Conservation (phyloP, 2,797 vertebrate species). For the Ceyx erithaca region DNA sequence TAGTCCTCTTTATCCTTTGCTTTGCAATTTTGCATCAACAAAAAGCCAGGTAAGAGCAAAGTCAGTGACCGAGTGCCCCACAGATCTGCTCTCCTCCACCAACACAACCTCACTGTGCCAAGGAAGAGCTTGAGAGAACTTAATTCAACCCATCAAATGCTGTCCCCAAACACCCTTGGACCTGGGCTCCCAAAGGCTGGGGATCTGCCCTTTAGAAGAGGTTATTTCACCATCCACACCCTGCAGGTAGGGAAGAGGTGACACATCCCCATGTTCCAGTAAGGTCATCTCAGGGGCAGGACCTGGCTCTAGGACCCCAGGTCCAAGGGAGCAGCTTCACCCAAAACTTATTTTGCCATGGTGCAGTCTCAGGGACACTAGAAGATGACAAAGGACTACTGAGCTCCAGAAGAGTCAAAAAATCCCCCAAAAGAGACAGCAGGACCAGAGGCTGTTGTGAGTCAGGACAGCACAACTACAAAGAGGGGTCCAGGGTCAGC, state of each 20-base stretch:
- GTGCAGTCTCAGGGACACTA: not conserved
- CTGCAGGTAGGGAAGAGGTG: not conserved
- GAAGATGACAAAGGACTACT: not conserved
- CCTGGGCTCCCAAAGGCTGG: not conserved
- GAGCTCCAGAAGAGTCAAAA: not conserved
- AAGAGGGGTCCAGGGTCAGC: not conserved
- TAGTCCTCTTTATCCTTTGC: not conserved
- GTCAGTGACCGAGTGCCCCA: rapidly evolving
- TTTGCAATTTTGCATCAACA: not conserved
- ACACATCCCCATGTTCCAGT: not conserved
- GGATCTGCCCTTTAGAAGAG: not conserved
- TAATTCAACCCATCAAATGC: not conserved
- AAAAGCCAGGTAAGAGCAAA: not conserved
- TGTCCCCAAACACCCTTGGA: not conserved
- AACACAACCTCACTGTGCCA: not conserved
- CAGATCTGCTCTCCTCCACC: not conserved
- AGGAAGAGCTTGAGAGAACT: not conserved
- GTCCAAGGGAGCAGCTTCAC: not conserved
- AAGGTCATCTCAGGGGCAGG: not conserved
- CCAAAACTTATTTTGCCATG: not conserved
- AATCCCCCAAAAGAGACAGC: not conserved
- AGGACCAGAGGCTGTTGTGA: not conserved
- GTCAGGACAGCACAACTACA: not conserved
- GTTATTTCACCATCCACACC: not conserved
- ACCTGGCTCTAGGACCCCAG: not conserved